Evolutionary conservation across 2,888 invertebrate genomes (phyloP), one percentile per base, ranked within the genome.

Genomic region (Mythimna impura): DNA sequence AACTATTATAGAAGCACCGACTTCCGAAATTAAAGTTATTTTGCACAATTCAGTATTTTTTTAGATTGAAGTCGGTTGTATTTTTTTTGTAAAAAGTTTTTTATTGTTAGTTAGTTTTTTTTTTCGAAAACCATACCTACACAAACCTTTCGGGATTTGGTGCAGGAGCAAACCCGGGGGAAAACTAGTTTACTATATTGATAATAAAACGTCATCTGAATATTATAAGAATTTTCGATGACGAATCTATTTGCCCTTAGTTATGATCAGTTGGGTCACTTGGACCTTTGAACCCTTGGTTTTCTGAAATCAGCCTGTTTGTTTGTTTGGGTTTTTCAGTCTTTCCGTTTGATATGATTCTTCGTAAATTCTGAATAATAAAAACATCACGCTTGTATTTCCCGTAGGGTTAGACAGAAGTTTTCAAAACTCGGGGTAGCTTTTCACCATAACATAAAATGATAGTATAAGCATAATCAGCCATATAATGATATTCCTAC

Each of bases 121-220:
- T 22, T 10, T 10, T 3, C 12, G 0, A 54, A 12, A 25, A 25
- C 25, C 2, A 55, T 14, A n/a, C n/a, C n/a, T n/a, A 55, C 55
- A 25, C 9, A 22, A 4, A 34, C 10, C 10, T n/a, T 36, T 10
- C 34, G 20, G 10, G 9, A n/a, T 36, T 2, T 12, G 1, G 3
- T 0, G 1, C 12, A 6, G 6, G 34, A n/a, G 12, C 12, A 5
- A 60, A 12, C 17, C 2, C 30, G 0, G 6, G 6, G 1, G 2
- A n/a, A 36, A 60, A 36, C n/a, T n/a, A 6, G 14, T 36, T n/a
- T 20, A 20, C 47, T 47, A 17, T 7, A 47, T 47, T 40, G 30
- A 88, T 89, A 89, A 87, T 87, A 84, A 85, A 83, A 17, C 86
- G 86, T 86, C 83, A 70, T 85, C 84, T 86, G 84, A 77, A 71